Percentiles rank a stretch among this genome's conserved stretches.
These are phyloP conservation scores for Drosophila koepferae DNA, from an alignment of 2,888 invertebrate genomes.

Conservation along the genomic window DNA sequence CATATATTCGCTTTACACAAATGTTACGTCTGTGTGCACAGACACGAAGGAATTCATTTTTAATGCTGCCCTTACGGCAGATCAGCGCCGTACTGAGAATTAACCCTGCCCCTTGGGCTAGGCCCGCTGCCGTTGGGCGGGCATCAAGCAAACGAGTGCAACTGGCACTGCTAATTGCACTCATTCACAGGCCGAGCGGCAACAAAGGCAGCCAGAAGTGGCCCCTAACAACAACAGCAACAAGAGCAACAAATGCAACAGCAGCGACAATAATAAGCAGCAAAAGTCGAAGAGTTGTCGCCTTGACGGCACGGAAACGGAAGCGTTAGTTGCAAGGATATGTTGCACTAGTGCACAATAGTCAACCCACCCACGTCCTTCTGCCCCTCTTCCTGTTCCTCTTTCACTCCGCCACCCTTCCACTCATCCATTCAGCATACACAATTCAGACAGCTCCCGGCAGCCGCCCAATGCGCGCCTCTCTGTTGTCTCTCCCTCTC, in stretches of 20 bases:
- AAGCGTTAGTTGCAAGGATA: constrained; percentile 80
- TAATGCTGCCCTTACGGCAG: constrained; percentile 58
- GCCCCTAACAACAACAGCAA: constrained; percentile 44
- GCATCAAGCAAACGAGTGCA: constrained; percentile 62
- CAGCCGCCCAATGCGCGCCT: not conserved
- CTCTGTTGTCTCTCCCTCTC: not conserved
- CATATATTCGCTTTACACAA: constrained; percentile 12
- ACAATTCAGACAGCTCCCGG: constrained; percentile 21
- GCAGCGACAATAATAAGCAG: constrained; percentile 8
- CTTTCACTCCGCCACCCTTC: constrained; percentile 4
- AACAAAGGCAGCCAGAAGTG: constrained; percentile 67
- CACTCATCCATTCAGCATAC: constrained; percentile 29
- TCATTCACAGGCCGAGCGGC: constrained; percentile 70
- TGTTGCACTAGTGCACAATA: constrained; percentile 69
- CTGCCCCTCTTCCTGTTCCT: not conserved
- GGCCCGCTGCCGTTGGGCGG: not conserved
- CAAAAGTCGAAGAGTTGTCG: constrained; percentile 48
- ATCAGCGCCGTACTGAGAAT: constrained; percentile 38
- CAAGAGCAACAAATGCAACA: constrained; percentile 19
- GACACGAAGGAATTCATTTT: constrained; percentile 68
- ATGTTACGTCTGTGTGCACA: constrained; percentile 18
- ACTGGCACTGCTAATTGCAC: constrained; percentile 75
- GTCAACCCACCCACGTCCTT: constrained; percentile 13
- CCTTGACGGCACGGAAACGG: constrained; percentile 76
- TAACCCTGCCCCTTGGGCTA: constrained; percentile 3